A percentile compares a stretch with the other conserved stretches of the same genome.
Conservation (phyloP, 1,140 invertebrate species). For the Caenorhabditis brenneri region DNA sequence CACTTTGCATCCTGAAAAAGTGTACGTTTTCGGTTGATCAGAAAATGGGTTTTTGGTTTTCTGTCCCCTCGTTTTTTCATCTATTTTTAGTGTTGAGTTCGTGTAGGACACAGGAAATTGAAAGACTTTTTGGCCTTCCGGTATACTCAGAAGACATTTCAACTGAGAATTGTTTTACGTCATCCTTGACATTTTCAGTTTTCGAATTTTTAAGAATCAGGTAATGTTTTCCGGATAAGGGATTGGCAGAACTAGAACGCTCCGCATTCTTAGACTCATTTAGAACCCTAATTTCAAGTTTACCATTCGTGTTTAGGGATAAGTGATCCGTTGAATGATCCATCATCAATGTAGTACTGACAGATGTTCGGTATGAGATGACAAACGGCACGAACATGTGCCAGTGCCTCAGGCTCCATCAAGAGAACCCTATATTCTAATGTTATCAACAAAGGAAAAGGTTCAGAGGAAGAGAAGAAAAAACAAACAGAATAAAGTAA, state of each 20-base stretch:
- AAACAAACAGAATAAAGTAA: background rate
- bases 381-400: background rate
- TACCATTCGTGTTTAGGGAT: constrained; percentile 16
- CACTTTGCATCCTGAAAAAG: constrained; percentile 37
- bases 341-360: background rate
- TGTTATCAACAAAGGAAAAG: background rate
- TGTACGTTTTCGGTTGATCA: background rate
- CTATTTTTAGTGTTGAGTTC: background rate
- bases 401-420: background rate
- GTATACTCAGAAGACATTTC: background rate
- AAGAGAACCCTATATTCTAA: background rate
- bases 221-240: no score
- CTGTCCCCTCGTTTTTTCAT: background rate
- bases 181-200: no score
- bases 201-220: no score
- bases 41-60: no score
- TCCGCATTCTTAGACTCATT: no score
- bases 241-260: background rate
- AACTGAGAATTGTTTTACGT: no score
- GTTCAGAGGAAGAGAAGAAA: background rate
- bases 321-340: background rate
- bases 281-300: background rate
- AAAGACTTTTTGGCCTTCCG: background rate
- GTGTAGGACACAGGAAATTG: background rate
- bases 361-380: background rate